Evolutionary conservation across 2,113 vertebrate species (phyloP).

Genomic region (Trematocara zebra): DNA sequence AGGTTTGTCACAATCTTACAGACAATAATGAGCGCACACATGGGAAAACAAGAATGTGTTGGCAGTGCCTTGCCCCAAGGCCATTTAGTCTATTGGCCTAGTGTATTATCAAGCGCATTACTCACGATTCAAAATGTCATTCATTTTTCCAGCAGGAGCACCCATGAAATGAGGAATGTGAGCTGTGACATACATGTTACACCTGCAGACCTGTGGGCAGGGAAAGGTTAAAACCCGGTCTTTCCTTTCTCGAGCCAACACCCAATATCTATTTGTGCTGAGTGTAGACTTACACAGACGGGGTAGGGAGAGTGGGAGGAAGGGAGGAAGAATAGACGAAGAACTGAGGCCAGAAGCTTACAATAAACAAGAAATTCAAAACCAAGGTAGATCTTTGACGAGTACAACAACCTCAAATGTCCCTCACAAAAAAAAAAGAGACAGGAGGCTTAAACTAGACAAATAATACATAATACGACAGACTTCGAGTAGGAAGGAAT

Average conservation of each 20-base stretch:
- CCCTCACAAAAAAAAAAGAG: background rate
- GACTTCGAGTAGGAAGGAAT: background rate
- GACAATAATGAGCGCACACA: background rate
- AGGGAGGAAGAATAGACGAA: background rate
- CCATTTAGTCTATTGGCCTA: background rate
- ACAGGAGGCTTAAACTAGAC: background rate
- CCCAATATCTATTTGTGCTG: slow-evolving; percentile 40
- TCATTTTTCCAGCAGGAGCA: background rate
- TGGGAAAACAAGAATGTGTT: background rate
- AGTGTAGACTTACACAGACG: slow-evolving; percentile 25
- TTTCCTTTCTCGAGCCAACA: slow-evolving; percentile 35
- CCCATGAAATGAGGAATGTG: background rate
- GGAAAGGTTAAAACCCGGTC: background rate
- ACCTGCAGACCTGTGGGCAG: background rate
- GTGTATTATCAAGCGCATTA: background rate
- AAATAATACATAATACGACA: background rate
- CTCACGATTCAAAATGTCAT: background rate
- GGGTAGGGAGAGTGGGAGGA: background rate
- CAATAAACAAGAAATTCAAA: background rate
- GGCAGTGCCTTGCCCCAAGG: background rate
- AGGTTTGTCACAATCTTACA: background rate
- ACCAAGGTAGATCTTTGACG: background rate
- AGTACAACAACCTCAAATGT: background rate
- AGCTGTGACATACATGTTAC: background rate
- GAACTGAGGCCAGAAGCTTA: background rate